These are phyloP conservation scores for Carabus problematicus DNA, from an alignment of 2,888 invertebrate genomes.

Conservation along the genomic window DNA sequence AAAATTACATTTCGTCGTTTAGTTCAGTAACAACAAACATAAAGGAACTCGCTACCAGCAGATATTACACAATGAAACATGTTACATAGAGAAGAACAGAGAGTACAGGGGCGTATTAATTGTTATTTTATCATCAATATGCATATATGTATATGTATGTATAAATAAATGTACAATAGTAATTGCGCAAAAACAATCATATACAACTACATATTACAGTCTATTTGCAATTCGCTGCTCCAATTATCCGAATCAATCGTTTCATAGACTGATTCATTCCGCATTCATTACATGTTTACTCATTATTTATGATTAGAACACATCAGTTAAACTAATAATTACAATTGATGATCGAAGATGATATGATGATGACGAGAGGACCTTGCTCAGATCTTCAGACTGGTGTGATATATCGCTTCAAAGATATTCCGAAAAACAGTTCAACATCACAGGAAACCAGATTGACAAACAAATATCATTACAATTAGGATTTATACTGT, in stretches of 20 bases:
- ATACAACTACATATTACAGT: constrained; percentile 40
- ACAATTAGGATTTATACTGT: too few relatives aligned
- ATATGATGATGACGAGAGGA: constrained; percentile 23
- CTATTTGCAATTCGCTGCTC: constrained; percentile 28
- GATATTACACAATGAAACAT: constrained; percentile 29
- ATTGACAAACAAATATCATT: too few relatives aligned
- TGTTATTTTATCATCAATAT: too few relatives aligned
- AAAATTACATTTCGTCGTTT: too few relatives aligned
- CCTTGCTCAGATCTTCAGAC: constrained; percentile 28
- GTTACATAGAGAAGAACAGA: constrained; percentile 20
- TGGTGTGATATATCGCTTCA: too few relatives aligned
- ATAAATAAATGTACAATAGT: constrained; percentile 35
- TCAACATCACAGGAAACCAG: too few relatives aligned
- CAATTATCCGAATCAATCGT: too few relatives aligned
- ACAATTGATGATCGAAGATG: too few relatives aligned
- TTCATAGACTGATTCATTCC: too few relatives aligned
- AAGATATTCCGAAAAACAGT: too few relatives aligned
- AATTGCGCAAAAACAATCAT: constrained; percentile 18
- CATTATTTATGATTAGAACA: constrained; percentile 36
- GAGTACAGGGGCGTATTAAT: too few relatives aligned
- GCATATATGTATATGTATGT: constrained; percentile 4
- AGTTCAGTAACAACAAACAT: constrained; percentile 19
- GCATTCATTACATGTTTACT: constrained; percentile 1
- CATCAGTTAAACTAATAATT: constrained; percentile 32
- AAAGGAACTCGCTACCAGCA: constrained; percentile 39